These are phyloP conservation scores for Oceanodroma leucorhoa DNA, from an alignment of 2,797 vertebrate genomes.

Conservation along the genomic window DNA sequence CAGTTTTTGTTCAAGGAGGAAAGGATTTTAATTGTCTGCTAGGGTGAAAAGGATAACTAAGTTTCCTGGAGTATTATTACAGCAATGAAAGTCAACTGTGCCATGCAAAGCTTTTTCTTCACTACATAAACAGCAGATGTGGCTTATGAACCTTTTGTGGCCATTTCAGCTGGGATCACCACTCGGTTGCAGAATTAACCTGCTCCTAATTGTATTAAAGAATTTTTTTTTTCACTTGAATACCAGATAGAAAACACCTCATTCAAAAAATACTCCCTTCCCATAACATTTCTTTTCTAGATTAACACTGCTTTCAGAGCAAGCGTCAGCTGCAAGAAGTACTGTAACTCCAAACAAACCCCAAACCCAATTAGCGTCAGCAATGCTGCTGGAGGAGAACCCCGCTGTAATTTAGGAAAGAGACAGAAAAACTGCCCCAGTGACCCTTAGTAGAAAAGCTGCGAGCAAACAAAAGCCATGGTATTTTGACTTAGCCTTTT, in stretches of 20 bases:
- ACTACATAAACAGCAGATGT: fast-evolving
- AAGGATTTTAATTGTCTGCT: neutral
- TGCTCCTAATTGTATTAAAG: neutral
- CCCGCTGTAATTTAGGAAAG: neutral
- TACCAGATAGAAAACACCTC: neutral
- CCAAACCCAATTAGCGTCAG: fast-evolving
- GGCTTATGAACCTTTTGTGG: neutral
- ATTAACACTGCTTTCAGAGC: neutral
- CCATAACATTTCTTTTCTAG: neutral
- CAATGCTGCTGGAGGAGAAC: neutral
- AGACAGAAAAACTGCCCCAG: neutral
- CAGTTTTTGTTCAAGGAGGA: neutral
- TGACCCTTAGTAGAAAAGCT: neutral
- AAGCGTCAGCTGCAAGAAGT: neutral
- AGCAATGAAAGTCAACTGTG: neutral
- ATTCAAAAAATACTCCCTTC: neutral
- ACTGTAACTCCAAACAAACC: neutral
- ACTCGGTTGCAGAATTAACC: fast-evolving
- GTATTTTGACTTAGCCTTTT: neutral
- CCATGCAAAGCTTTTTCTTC: neutral
- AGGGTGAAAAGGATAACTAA: fast-evolving
- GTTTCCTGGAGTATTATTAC: neutral
- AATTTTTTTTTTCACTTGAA: fast-evolving
- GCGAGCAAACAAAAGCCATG: fast-evolving
- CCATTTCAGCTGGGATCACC: neutral